These are phyloP conservation scores for Apocrypta bakeri DNA, from an alignment of 1,140 invertebrate genomes.

Conservation along the genomic window DNA sequence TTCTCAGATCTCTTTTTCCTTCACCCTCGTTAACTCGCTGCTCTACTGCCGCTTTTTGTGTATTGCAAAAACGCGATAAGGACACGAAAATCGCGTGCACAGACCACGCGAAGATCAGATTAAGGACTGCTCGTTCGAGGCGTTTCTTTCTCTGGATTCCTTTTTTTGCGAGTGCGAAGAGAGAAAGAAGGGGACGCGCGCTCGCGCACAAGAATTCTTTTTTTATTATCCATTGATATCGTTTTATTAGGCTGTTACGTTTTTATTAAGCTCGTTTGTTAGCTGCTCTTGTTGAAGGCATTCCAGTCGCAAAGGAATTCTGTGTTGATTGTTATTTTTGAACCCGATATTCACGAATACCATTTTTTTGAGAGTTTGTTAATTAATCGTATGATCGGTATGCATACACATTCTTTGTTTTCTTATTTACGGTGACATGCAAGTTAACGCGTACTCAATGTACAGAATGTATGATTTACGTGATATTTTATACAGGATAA, in stretches of 20 bases:
- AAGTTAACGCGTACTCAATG: neutral
- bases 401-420: neutral
- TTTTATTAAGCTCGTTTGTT: conserved; percentile 19
- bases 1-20: neutral
- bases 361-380: neutral
- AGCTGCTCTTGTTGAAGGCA: neutral
- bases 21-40: neutral
- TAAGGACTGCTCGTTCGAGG: neutral
- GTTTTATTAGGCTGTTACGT: conserved; percentile 17
- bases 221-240: conserved; percentile 31
- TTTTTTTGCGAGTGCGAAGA: neutral
- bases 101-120: conserved; percentile 31
- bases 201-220: conserved; percentile 15
- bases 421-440: neutral
- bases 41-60: neutral
- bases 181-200: neutral
- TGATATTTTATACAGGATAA: too few relatives aligned
- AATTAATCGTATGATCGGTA: neutral
- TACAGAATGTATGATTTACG: too few relatives aligned
- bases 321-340: conserved; percentile 12
- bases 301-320: neutral
- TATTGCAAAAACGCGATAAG: conserved; percentile 13
- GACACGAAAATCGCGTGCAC: conserved; percentile 18
- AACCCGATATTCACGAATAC: neutral
- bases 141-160: conserved; percentile 20